These are phyloP conservation scores for Andinoacara biseriatus DNA, from an alignment of 2,113 vertebrate species.

Conservation along the genomic window DNA sequence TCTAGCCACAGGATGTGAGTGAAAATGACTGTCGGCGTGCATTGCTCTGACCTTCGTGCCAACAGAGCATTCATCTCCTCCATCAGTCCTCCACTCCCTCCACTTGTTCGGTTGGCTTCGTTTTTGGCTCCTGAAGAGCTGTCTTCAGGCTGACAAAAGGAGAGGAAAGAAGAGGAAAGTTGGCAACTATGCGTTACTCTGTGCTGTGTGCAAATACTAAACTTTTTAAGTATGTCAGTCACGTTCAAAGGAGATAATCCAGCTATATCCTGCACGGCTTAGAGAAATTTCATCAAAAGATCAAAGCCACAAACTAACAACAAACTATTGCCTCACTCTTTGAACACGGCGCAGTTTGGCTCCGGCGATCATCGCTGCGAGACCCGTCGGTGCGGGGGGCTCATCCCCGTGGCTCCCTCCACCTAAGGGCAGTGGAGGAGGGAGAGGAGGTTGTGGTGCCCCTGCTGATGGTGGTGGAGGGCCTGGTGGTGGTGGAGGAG, in stretches of 20 bases:
- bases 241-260: background rate
- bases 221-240: background rate
- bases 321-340: slow-evolving; percentile 82
- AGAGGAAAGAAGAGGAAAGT: background rate
- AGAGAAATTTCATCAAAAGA: background rate
- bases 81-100: slow-evolving; percentile 94
- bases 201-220: background rate
- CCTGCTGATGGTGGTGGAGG: slow-evolving; percentile 86
- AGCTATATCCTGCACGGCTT: background rate
- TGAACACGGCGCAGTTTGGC: slow-evolving; percentile 97
- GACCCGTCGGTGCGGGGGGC: slow-evolving; percentile 82
- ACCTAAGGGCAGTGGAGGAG: slow-evolving; percentile 84
- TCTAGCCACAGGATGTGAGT: background rate
- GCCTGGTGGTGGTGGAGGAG: slow-evolving; percentile 88
- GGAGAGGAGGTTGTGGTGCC: slow-evolving; percentile 85
- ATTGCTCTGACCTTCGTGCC: slow-evolving; percentile 88
- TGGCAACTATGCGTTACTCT: fast-evolving
- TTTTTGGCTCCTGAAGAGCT: slow-evolving; percentile 85
- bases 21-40: background rate
- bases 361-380: slow-evolving; percentile 94
- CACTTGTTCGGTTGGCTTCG: slow-evolving; percentile 93
- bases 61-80: slow-evolving; percentile 99
- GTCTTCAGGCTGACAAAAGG: slow-evolving; percentile 86
- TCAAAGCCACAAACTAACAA: background rate
- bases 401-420: slow-evolving; percentile 80